Evolutionary conservation across 2,797 vertebrate genomes (phyloP).

Genomic region (Manis pentadactyla): DNA sequence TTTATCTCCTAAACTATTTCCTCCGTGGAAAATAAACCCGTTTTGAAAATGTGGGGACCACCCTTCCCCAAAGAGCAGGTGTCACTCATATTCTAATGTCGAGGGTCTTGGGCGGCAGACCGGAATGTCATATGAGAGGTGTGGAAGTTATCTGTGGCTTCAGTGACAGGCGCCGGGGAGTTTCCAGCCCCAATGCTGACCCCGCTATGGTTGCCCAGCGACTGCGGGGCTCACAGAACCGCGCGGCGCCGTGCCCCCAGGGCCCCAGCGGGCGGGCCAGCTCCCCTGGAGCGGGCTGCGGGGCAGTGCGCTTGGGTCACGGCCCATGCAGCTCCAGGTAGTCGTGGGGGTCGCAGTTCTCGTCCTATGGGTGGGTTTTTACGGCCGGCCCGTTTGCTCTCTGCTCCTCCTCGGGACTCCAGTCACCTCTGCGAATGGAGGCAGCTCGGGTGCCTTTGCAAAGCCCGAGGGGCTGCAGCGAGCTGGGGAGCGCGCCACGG

Average conservation of each 20-base stretch:
- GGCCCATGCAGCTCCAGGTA: constrained; percentile 44
- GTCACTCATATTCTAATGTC: background rate
- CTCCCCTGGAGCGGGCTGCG: background rate
- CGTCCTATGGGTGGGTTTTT: background rate
- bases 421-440: background rate
- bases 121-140: background rate
- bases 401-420: background rate
- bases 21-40: background rate
- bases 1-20: background rate
- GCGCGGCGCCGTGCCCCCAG: background rate
- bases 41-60: background rate
- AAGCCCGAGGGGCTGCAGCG: background rate
- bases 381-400: background rate
- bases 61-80: background rate
- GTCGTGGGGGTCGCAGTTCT: background rate
- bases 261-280: background rate
- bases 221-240: background rate
- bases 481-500: background rate
- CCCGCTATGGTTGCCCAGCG: constrained; percentile 59
- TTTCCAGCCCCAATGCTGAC: background rate
- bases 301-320: background rate
- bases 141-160: background rate
- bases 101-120: background rate
- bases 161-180: background rate
- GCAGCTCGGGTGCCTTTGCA: background rate